Percentiles rank a stretch among this genome's conserved stretches.
Conservation (phyloP, 2,113 vertebrate genomes). For the Coregonus clupeaformis region DNA sequence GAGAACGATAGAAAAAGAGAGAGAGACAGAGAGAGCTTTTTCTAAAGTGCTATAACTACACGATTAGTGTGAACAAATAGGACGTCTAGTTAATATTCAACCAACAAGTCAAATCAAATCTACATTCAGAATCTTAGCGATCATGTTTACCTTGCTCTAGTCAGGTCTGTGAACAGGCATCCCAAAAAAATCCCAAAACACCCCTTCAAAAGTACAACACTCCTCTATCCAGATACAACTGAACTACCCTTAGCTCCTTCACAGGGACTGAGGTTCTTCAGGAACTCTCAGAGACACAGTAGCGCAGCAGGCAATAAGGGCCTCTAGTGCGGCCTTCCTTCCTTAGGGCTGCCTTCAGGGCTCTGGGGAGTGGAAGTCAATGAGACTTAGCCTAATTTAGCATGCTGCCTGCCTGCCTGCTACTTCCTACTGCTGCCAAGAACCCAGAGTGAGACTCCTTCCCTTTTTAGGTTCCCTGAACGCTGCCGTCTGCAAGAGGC, state of each 20-base stretch:
- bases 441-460: conserved; percentile 69
- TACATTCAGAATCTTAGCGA: neutral
- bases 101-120: neutral
- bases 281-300: neutral
- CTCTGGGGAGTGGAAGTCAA: conserved; percentile 61
- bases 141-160: too few species aligned
- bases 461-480: conserved; percentile 74
- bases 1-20: conserved; percentile 23
- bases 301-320: neutral
- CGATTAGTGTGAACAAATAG: neutral
- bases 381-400: conserved; percentile 72
- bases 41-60: neutral
- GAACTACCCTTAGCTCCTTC: neutral
- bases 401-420: conserved; percentile 33
- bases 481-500: conserved; percentile 58
- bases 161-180: too few species aligned
- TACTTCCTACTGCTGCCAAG: conserved; percentile 58
- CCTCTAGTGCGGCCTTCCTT: neutral
- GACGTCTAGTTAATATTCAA: neutral
- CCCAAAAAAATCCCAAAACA: too few species aligned
- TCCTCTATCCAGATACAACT: neutral
- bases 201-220: too few species aligned
- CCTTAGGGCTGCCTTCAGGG: conserved; percentile 28
- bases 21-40: conserved; percentile 8
- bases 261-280: neutral